phyloP scores from a whole-genome alignment of 2,797 vertebrate species.

The Thamnophis elegans region DNA sequence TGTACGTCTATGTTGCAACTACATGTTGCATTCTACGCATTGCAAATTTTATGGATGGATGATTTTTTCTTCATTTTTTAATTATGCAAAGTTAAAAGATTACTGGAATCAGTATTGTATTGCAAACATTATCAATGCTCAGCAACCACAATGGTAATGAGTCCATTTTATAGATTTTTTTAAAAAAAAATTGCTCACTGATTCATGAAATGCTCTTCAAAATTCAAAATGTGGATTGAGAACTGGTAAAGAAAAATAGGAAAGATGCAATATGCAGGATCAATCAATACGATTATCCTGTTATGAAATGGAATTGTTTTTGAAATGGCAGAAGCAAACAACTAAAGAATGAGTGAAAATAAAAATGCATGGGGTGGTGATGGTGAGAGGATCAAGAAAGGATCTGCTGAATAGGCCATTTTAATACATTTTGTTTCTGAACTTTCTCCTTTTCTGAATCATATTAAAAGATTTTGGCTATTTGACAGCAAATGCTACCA shows the following conservation, averaged over 20 bases:
- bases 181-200: slow-evolving; percentile 62
- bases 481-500: slow-evolving; percentile 40
- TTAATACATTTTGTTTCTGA: slow-evolving; percentile 42
- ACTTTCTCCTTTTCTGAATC: slow-evolving; percentile 39
- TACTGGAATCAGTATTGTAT: slow-evolving; percentile 43
- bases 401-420: slow-evolving; percentile 53
- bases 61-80: not conserved
- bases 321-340: slow-evolving; percentile 62
- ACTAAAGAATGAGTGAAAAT: slow-evolving; percentile 61
- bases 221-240: slow-evolving; percentile 56
- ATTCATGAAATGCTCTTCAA: slow-evolving; percentile 65
- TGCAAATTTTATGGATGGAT: slow-evolving; percentile 56
- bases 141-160: slow-evolving; percentile 57
- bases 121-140: slow-evolving; percentile 42
- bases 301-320: slow-evolving; percentile 59
- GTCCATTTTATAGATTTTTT: slow-evolving; percentile 60
- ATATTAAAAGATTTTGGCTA: slow-evolving; percentile 42
- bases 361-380: slow-evolving; percentile 46
- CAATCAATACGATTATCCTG: slow-evolving; percentile 53
- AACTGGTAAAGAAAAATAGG: slow-evolving; percentile 52
- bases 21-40: not conserved
- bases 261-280: slow-evolving; percentile 59
- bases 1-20: not conserved
- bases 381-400: slow-evolving; percentile 29
- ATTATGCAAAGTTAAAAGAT: slow-evolving; percentile 35